Conservation (phyloP, 2,113 vertebrate genomes). For the Catharus fuscescens region DNA sequence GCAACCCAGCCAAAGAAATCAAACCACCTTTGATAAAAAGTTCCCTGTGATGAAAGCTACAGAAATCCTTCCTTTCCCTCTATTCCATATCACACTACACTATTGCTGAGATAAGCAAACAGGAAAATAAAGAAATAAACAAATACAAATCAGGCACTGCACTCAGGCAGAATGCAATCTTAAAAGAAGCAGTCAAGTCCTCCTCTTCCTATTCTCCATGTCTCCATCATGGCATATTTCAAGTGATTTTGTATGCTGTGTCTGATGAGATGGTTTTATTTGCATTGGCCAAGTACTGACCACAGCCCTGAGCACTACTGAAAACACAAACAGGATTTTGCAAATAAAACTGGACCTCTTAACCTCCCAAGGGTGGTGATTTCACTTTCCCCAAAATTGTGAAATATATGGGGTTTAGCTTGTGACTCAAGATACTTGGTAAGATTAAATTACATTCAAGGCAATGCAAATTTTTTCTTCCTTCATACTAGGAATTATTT, state of each 20-base stretch:
- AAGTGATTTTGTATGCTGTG: neutral
- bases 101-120: neutral
- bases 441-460: neutral
- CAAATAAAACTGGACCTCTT: conserved; percentile 3
- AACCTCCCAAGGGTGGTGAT: conserved; percentile 47
- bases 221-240: neutral
- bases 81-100: neutral
- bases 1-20: neutral
- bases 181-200: neutral
- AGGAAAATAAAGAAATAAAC: neutral
- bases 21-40: neutral
- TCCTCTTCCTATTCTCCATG: neutral
- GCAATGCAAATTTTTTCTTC: neutral
- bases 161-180: neutral
- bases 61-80: neutral
- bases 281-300: neutral
- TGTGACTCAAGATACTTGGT: neutral
- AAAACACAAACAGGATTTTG: conserved; percentile 13
- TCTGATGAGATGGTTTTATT: neutral
- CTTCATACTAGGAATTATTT: neutral
- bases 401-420: conserved; percentile 34
- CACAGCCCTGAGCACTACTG: conserved; percentile 14
- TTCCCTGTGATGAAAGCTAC: neutral
- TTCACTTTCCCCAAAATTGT: conserved; percentile 48
- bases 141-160: neutral